Base-by-base conservation (phyloP, 2,113 vertebrate species). In the Rhizomys pruinosus region DNA sequence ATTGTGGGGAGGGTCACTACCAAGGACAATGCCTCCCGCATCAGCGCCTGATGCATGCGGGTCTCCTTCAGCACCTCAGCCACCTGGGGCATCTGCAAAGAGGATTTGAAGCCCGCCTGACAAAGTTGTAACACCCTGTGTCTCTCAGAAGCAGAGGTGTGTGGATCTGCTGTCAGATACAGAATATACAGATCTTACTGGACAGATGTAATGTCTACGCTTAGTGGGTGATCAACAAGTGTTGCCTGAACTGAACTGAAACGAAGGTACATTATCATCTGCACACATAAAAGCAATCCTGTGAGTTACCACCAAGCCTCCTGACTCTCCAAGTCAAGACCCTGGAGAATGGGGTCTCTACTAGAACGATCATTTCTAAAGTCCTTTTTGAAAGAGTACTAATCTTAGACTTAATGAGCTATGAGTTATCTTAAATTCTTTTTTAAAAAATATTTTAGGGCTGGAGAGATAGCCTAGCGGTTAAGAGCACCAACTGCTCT, bases 321-420 rank as follows among this genome's bases (percentile, higher is more conserved):
- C 68, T 79, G 86, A 66, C 61, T 95, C 74, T 91, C 63, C 77
- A 91, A 27, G 78, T 84, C 68, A 69, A 89, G 37, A 84, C 44
- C 55, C 63, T 32, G 68, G 42, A 82, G 78, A n/a, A n/a, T n/a
- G n/a, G 11, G 47, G 11, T 11, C 32, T 23, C 22, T 68, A 76
- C 42, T 84, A 93, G 68, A 84, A 59, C 47, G 34, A 90, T 82
- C 23, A 71, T 90, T 82, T 52, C 78, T 19, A 78, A 93, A 94
- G 91, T 88, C 93, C 64, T 90, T 74, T 85, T 95, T 97, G 79
- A 63, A 52, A 79, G 89, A 66, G 27, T 19, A 80, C 89, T 94
- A 87, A 95, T 95, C 97, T 97, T 96, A 94, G 84, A 95, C 95
- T 92, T 93, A 73, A 84, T 71, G n/a, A 93, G 87, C 89, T 85